phyloP scores from a whole-genome alignment of 2,113 vertebrate genomes.

The Carlito syrichta region DNA sequence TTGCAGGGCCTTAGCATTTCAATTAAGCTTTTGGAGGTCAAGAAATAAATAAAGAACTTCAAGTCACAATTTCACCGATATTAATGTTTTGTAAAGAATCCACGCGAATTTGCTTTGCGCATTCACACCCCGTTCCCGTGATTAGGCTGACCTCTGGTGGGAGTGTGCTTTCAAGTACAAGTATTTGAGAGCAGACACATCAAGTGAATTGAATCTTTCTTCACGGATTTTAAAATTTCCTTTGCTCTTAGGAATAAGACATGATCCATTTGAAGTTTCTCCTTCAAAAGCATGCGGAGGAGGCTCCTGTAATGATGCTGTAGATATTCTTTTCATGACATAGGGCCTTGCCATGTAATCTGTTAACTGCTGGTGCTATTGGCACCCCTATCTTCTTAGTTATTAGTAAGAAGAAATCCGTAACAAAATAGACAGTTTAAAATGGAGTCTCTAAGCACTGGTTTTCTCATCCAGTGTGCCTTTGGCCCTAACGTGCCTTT shows the following conservation, averaged over 20 bases:
- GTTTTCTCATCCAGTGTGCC: not conserved
- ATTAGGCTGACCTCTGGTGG: constrained; percentile 79
- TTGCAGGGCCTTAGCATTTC: not conserved
- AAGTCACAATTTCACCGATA: not conserved
- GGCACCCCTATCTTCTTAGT: not conserved
- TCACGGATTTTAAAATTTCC: not conserved
- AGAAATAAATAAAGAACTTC: not conserved
- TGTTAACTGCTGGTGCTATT: accelerated
- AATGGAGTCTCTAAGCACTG: not conserved
- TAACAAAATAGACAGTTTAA: not conserved
- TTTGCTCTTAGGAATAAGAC: not conserved
- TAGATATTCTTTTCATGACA: not conserved
- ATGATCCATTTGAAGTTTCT: not conserved
- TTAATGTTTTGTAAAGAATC: not conserved
- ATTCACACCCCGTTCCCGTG: not conserved
- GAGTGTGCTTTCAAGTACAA: constrained; percentile 8
- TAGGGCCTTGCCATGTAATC: no score
- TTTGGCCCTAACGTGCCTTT: not conserved
- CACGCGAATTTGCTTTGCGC: not conserved
- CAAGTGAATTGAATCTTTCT: not conserved
- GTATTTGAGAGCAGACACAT: not conserved
- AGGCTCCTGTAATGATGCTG: not conserved
- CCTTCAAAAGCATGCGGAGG: not conserved
- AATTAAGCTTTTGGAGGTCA: not conserved
- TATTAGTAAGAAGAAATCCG: not conserved